Evolutionary conservation across 2,888 invertebrate species (phyloP), one percentile per base, ranked within the genome.

Genomic region (Erebia ligea): DNA sequence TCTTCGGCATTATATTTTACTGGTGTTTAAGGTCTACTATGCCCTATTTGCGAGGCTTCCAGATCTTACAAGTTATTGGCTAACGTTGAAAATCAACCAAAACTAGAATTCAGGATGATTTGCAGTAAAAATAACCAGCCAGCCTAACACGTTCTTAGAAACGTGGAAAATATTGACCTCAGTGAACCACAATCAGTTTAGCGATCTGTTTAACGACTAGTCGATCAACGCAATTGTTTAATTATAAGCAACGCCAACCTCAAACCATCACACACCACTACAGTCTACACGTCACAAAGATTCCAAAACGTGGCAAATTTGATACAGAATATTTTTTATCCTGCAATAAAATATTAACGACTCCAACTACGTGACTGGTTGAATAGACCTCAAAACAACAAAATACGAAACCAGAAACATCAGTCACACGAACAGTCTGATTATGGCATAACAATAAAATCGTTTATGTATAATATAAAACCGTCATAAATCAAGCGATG

Each of bases 401-500:
- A 34, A 45, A 50, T 21, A 61, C 13, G 40, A 62, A 59, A 65
- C 65, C 56, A 42, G 59, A 10, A 42, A 70, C 76, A 75, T 73
- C 13, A 34, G 54, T 68, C 63, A 69, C 40, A 42, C 40, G 13
- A 19, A n/a, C 34, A 21, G 13, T 42, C 59, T 13, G 56, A 57
- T 52, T 59, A 61, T 40, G 59, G 42, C 56, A 19, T 48, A 64
- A 57, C 57, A 69, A 65, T 65, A 65, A 65, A 65, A 65, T 40
- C 54, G 54, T 40, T 65, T 58, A 66, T 61, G 45, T 42, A 42
- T 61, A 76, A 42, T 61, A 77, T 78, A 80, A 79, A 76, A 75
- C 68, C 15, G 45, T 69, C 74, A 78, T 81, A 81, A 80, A 79
- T 81, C 80, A 80, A 73, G 48, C 68, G 74, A 78, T 80, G 80